Evolutionary conservation across 2,888 invertebrate genomes (phyloP), one percentile per base, ranked within the genome.

Genomic region (Ophioninae sp.): DNA sequence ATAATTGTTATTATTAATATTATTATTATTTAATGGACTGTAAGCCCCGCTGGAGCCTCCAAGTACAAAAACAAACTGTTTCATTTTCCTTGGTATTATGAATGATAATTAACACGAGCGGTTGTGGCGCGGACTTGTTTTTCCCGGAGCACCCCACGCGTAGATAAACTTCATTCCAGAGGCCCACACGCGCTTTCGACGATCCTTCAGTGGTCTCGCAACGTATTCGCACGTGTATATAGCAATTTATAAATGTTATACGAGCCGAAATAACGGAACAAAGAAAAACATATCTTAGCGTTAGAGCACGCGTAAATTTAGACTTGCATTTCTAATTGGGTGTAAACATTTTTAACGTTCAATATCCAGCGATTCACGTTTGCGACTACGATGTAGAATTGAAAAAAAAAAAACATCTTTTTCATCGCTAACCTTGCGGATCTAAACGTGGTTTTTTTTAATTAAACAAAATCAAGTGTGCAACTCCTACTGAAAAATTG

Each of bases 161-260:
- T 86, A 79, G 86, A 86, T 82, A 84, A 50, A 87, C 88, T 86
- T 87, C 91, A 91, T 91, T 90, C 91, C 89, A 20, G 68, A 79
- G 88, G 64, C 91, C 91, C 88, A 91, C 91, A 88, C 90, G 81
- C 82, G 81, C 83, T 87, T 88, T 84, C 85, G 86, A 78, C 86
- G 85, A 87, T 87, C 85, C 83, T 68, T 68, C 76, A 13, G 44
- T 44, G 81, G 57, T 72, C 72, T 62, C 77, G 65, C 72, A 78
- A 77, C 20, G 23, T 44, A 67, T 67, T n/a, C 13, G 8, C 44
- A 69, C 20, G 23, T 21, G 59, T 21, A 75, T 23, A 39, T 67
- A 39, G 30, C 30, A 44, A 23, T 70, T n/a, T 7, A 20, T 7
- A 62, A 41, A 59, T 50, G 30, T 30, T 30, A 30, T 41, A 64